Evolutionary conservation across 2,797 vertebrate genomes (phyloP).

Genomic region (Pantherophis alleghaniensis): DNA sequence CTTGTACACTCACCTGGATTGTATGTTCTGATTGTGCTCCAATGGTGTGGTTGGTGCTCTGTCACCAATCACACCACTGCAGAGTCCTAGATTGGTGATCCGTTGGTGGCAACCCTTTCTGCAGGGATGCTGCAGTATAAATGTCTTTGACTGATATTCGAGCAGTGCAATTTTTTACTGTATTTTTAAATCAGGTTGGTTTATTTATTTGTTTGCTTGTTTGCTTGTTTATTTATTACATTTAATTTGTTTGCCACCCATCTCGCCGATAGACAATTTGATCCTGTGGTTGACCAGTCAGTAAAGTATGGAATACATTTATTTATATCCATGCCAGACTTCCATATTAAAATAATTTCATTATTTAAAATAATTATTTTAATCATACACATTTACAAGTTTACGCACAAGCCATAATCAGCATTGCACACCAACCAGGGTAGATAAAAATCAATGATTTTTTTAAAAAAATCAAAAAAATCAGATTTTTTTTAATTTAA

Average conservation of each 20-base stretch:
- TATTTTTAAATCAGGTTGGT: background rate
- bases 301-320: background rate
- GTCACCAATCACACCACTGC: background rate
- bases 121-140: background rate
- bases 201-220: background rate
- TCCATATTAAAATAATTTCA: background rate
- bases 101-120: background rate
- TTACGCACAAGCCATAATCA: background rate
- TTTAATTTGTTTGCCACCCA: background rate
- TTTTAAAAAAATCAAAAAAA: too few relatives aligned
- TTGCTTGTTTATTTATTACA: background rate
- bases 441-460: too few relatives aligned
- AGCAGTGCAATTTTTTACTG: background rate
- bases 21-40: background rate
- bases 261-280: rapidly evolving
- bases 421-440: background rate
- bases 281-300: background rate
- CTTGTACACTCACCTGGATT: background rate
- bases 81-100: background rate
- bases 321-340: background rate
- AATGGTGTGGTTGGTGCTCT: too few relatives aligned
- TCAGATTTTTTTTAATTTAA: too few relatives aligned
- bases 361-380: background rate
- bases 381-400: background rate
- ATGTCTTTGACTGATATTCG: background rate